phyloP scores from a whole-genome alignment of 1,140 invertebrate species.

The Heliconius eleuchia region DNA sequence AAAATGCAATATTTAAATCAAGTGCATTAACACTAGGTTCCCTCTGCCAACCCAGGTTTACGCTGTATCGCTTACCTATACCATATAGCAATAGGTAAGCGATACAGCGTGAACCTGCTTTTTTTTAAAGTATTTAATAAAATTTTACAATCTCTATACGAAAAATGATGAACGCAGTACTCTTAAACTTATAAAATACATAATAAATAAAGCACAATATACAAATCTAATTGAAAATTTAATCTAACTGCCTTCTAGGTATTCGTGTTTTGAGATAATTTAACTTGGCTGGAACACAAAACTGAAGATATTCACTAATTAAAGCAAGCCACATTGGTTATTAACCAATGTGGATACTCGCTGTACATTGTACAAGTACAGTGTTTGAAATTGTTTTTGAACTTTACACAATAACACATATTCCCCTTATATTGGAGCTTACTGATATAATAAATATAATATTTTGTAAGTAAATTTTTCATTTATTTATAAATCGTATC shows the following conservation, averaged over 20 bases:
- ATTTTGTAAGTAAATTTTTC: neutral
- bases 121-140: too few species aligned
- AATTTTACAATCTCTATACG: too few species aligned
- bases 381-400: neutral
- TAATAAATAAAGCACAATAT: neutral
- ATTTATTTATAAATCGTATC: too few species aligned
- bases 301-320: constrained; percentile 5
- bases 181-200: neutral
- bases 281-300: neutral
- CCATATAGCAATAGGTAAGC: neutral
- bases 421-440: neutral
- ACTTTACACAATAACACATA: neutral
- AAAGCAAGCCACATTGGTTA: neutral
- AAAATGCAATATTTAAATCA: too few species aligned
- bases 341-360: neutral
- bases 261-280: neutral
- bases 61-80: too few species aligned
- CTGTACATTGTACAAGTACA: neutral
- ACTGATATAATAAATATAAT: neutral
- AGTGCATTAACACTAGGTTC: neutral
- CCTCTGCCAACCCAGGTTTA: too few species aligned
- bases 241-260: neutral
- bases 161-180: neutral
- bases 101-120: neutral
- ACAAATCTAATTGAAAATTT: neutral